Base-by-base conservation (phyloP, 1,140 invertebrate genomes). In the Manduca sexta region DNA sequence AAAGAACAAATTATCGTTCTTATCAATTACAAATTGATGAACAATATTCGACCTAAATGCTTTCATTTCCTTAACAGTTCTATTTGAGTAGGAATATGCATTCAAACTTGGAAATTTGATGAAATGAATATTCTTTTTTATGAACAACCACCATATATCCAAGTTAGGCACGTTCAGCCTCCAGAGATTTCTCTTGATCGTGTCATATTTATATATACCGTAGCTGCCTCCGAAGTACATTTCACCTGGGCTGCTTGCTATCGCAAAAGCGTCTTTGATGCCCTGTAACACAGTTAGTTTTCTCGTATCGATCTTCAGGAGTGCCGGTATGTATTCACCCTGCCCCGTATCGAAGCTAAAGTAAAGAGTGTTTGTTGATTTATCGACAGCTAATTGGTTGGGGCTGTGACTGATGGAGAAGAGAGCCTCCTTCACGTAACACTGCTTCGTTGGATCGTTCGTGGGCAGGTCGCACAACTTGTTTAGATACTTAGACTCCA, bases 141-240 rank as follows among this genome's bases (percentile, higher is more conserved):
- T 43, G 26, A 69, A 70, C n/a, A 83, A 31, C 79, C 77, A 81
- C 77, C 79, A 83, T 4, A 81, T 60, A 26, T 81, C 77, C 13
- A 83, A 53, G 47, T 81, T 73, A 1, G 49, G 57, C 6, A 74
- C 44, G 11, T 53, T 53, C 0, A 84, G 45, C 35, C 67, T 57
- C 45, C 63, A 67, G 6, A 84, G 49, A 3, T 14, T 60, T 30
- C 64, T 73, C 1, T 51, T 21, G 3, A 5, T 30, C 0, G 69
- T 49, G 18, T 64, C 67, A 49, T 78, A 83, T 58, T 55, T 81
- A 44, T 81, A 81, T 42, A 83, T 72, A 1, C 79, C 79, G 18
- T 78, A 58, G 44, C 70, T 83, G 2, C 79, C 80, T 7, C 80
- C 80, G 34, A 81, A 81, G 46, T 78, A 83, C 12, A 83, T 68